Conservation (phyloP, 2,113 vertebrate species). For the Philantomba maxwellii region DNA sequence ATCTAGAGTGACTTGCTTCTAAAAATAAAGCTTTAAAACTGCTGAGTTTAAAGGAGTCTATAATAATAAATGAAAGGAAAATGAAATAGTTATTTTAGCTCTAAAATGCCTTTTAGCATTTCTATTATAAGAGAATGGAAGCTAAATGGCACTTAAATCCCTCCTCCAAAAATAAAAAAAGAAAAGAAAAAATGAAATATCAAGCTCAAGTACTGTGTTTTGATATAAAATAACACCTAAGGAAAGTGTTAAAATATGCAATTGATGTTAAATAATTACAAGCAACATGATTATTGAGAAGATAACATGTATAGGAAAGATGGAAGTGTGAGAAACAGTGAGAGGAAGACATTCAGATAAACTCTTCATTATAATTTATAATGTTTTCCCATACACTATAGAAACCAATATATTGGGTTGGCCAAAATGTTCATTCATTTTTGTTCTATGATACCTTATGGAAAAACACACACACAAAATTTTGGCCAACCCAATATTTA, state of each 20-base stretch:
- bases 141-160: constrained; percentile 1
- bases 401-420: not conserved
- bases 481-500: not conserved
- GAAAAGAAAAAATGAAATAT: not conserved
- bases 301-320: not conserved
- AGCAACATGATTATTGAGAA: not conserved
- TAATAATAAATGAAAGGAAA: constrained; percentile 29
- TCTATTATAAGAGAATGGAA: not conserved
- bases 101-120: not conserved
- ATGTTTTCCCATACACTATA: not conserved
- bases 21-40: constrained; percentile 46
- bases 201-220: not conserved
- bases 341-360: not conserved
- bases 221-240: not conserved
- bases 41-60: not conserved
- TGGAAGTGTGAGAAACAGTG: not conserved
- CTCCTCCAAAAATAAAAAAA: not conserved
- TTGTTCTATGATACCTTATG: not conserved
- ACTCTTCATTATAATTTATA: not conserved
- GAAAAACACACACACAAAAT: not conserved
- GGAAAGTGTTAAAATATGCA: not conserved
- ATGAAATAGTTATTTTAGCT: not conserved
- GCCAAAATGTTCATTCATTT: not conserved
- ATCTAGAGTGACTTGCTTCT: constrained; percentile 23
- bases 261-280: not conserved